Evolutionary conservation across 1,140 invertebrate species (phyloP), one percentile per base, ranked within the genome.

Genomic region (Drosophila pseudoananassae): DNA sequence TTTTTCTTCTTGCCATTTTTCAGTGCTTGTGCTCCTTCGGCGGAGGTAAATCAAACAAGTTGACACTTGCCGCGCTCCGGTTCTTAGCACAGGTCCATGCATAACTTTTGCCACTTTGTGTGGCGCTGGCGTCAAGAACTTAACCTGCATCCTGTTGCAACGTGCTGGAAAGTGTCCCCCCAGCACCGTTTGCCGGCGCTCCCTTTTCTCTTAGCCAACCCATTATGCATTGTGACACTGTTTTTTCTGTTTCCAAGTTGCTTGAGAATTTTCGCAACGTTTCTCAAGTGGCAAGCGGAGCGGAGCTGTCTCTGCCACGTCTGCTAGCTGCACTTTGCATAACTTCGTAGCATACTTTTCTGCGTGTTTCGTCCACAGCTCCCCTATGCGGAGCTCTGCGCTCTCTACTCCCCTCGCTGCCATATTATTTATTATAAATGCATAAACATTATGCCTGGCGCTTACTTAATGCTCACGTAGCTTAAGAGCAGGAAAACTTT

Each of bases 81-180:
- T 76, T 76, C 78, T 52, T 50, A 70, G 64, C 43, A 78, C 45
- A 43, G 33, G 58, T 20, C 53, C 60, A 68, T 65, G 64, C 78
- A 85, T 87, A 87, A 87, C 73, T 85, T 78, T 79, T 87, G 60
- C 74, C 82, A 87, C 82, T 85, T 81, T 85, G 82, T 85, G 81
- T 75, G 82, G 69, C 78, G 66, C 74, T 75, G 58, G 83, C 74
- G 78, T 88, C 74, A 82, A 85, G 74, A 85, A 85, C 82, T 85
- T 85, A 88, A 88, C 78, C 82, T 78, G 82, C 82, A 81, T 88
- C 83, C 77, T 87, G 81, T 87, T 71, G 82, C 78, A 73, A 36
- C 31, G 31, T 33, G 9, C 31, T 33, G 31, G 31, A 33, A 10
- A 10, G 31, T 10, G 31, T 10, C 9, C 8, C 29, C 31, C 31